Conservation (phyloP, 2,113 vertebrate genomes). For the Phalacrocorax pelagicus region DNA sequence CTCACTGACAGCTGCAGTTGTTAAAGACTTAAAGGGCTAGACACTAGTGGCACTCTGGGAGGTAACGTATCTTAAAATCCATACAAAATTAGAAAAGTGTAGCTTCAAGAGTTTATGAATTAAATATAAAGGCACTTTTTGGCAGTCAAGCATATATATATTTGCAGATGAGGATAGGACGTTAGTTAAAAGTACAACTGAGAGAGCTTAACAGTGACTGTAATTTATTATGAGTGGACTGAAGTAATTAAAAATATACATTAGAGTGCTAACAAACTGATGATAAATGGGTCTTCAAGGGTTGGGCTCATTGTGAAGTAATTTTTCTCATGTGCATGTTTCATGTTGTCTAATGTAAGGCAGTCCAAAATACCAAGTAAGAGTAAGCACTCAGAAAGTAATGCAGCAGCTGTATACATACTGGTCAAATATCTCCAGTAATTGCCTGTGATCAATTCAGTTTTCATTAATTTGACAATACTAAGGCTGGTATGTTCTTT, state of each 20-base stretch:
- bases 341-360: neutral
- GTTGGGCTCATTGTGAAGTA: neutral
- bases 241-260: neutral
- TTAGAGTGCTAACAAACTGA: neutral
- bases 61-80: neutral
- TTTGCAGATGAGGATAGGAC: conserved; percentile 16
- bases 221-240: conserved; percentile 23
- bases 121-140: conserved; percentile 56
- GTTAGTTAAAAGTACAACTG: conserved; percentile 10
- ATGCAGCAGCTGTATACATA: neutral
- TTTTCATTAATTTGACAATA: conserved; percentile 1
- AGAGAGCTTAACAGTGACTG: conserved; percentile 3
- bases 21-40: neutral
- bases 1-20: neutral
- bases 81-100: conserved; percentile 12
- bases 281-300: neutral
- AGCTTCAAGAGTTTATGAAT: conserved; percentile 28
- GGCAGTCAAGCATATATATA: conserved; percentile 23
- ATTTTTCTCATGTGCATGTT: neutral
- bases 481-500: neutral
- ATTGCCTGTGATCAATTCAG: neutral
- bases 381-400: neutral
- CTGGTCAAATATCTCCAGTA: conserved; percentile 2
- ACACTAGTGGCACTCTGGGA: neutral
- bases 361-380: neutral